phyloP scores from a whole-genome alignment of 2,888 invertebrate genomes.

The Chrysotoxum bicinctum region DNA sequence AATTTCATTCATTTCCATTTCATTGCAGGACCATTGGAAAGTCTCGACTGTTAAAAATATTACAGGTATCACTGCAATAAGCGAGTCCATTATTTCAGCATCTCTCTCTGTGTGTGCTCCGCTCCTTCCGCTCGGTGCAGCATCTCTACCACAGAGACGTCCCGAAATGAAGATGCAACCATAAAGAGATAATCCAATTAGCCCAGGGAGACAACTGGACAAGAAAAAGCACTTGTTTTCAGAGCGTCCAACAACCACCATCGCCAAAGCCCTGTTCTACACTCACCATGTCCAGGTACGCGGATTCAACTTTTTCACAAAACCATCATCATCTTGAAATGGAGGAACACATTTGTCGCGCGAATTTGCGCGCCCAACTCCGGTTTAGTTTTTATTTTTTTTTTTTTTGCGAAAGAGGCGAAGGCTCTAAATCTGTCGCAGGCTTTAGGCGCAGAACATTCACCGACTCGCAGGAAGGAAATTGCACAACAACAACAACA shows the following conservation, averaged over 20 bases:
- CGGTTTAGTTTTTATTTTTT: constrained; percentile 49
- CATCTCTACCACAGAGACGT: neutral
- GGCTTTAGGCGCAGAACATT: constrained; percentile 1
- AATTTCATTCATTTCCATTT: constrained; percentile 30
- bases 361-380: constrained; percentile 18
- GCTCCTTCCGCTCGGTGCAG: neutral
- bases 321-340: neutral
- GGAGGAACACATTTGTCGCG: constrained; percentile 31
- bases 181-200: constrained; percentile 78
- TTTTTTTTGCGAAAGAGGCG: constrained; percentile 32
- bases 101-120: neutral
- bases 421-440: constrained; percentile 49
- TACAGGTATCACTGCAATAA: constrained; percentile 52
- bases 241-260: constrained; percentile 30
- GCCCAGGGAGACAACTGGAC: constrained; percentile 77
- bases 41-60: constrained; percentile 22
- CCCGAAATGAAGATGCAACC: constrained; percentile 66
- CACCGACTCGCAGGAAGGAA: neutral
- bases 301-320: constrained; percentile 23
- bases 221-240: constrained; percentile 79
- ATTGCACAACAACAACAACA: neutral
- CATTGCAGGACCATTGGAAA: neutral
- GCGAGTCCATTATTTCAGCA: constrained; percentile 66
- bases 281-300: neutral
- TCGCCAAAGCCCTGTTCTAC: neutral